Evolutionary conservation across 2,113 vertebrate species (phyloP).

Genomic region (Corythornis vintsioides): DNA sequence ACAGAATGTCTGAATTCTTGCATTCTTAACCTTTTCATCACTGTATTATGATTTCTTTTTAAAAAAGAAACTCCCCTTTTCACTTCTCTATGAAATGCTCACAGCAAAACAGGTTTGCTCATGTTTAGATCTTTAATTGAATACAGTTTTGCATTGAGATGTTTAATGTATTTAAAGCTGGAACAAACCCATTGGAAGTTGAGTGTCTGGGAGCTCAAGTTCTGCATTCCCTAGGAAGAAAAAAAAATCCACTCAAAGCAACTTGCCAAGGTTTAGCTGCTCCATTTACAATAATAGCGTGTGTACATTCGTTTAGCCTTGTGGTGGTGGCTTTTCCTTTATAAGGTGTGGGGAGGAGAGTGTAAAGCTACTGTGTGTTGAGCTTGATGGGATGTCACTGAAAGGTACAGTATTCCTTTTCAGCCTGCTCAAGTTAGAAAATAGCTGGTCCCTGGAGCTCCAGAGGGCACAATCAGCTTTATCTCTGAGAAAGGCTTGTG

Average conservation of each 20-base stretch:
- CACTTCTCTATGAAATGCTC: constrained; percentile 63
- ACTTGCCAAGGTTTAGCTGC: constrained; percentile 75
- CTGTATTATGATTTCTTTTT: constrained; percentile 71
- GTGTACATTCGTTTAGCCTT: constrained; percentile 69
- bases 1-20: constrained; percentile 76
- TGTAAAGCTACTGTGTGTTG: constrained; percentile 67
- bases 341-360: constrained; percentile 54
- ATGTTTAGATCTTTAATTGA: constrained; percentile 74
- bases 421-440: constrained; percentile 34
- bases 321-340: constrained; percentile 70
- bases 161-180: constrained; percentile 78
- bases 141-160: constrained; percentile 71
- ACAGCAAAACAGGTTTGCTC: constrained; percentile 69
- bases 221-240: constrained; percentile 69
- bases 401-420: constrained; percentile 68
- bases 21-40: constrained; percentile 71
- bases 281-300: constrained; percentile 68
- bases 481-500: constrained; percentile 71
- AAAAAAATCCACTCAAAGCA: constrained; percentile 39
- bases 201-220: constrained; percentile 58
- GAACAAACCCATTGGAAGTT: constrained; percentile 53
- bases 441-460: not conserved
- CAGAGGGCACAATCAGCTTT: constrained; percentile 52
- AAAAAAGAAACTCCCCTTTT: constrained; percentile 40
- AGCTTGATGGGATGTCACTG: constrained; percentile 66